Base-by-base conservation (phyloP, 1,140 invertebrate genomes). In the Euschistus heros region DNA sequence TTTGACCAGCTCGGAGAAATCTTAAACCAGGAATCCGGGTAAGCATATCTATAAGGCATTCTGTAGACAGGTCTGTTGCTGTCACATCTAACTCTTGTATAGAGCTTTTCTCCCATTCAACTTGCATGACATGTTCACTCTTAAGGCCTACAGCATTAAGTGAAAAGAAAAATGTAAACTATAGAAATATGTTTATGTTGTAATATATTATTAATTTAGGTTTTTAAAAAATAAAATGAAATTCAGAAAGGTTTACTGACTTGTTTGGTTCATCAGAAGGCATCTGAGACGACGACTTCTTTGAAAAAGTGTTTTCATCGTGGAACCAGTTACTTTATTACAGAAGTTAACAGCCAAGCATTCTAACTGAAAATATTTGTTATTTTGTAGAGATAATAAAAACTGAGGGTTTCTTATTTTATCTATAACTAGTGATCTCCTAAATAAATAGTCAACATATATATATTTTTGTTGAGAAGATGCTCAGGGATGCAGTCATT, bases 311-410 rank as follows among this genome's bases (percentile, higher is more conserved):
- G 91, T 89, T 76, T 97, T 97, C 78, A 99, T 84, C 0, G 93
- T 95, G n/a, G 91, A 89, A 0, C 97, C 97, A 0, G 90, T 97
- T 5, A 99, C 94, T 77, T 98, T 95, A 52, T 91, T 82, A 76
- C 97, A 99, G 75, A 86, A 97, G 77, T 98, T 98, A 0, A 99
- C 88, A 4, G 96, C 94, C 59, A 99, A 75, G 75, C 94, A 97
- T 76, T 99, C 96, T 66, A 99, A 78, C 83, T 98, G 85, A 55
- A 84, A 84, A 70, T 65, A 30, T 42, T 24, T 18, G 50, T 55
- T 30, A n/a, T n/a, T n/a, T n/a, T n/a, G n/a, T n/a, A n/a, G n/a
- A n/a, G n/a, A n/a, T n/a, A n/a, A n/a, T n/a, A n/a, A n/a, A n/a
- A n/a, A n/a, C n/a, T n/a, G n/a, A n/a, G n/a, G n/a, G n/a, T n/a